Evolutionary conservation across 2,113 vertebrate genomes (phyloP).

Genomic region (Carettochelys insculpta): DNA sequence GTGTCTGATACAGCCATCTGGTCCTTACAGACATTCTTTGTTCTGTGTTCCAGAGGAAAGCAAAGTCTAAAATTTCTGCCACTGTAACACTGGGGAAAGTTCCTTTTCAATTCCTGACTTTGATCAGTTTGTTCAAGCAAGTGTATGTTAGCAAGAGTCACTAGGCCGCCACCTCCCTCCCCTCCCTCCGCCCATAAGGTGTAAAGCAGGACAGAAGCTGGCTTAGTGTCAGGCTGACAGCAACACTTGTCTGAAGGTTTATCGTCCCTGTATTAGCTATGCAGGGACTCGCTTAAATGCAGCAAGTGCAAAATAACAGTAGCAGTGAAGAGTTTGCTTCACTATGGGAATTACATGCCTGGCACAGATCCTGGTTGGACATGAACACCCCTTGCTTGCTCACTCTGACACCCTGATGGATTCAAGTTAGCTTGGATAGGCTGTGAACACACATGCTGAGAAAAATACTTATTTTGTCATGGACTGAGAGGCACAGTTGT

Average conservation of each 20-base stretch:
- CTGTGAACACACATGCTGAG: not conserved
- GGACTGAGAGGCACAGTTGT: fast-evolving
- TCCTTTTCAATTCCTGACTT: not conserved
- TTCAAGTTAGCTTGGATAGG: too few relatives aligned
- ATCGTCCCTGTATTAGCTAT: not conserved
- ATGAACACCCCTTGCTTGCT: not conserved
- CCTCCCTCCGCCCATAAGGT: too few relatives aligned
- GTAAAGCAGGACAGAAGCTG: not conserved
- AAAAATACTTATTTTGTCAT: not conserved
- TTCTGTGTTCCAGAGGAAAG: not conserved
- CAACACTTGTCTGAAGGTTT: not conserved
- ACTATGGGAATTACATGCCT: too few relatives aligned
- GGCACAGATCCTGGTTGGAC: not conserved
- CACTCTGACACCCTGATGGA: not conserved
- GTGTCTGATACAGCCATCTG: not conserved
- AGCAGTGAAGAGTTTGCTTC: not conserved
- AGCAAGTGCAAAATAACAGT: not conserved
- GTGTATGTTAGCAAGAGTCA: fast-evolving
- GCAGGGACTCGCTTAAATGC: not conserved
- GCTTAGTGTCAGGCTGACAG: not conserved
- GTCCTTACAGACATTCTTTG: not conserved
- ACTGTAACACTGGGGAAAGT: not conserved
- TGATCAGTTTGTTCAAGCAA: not conserved
- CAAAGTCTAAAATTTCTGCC: not conserved
- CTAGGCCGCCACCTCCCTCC: not conserved